Evolutionary conservation across 2,113 vertebrate species (phyloP).

Genomic region (Xerus inauris): DNA sequence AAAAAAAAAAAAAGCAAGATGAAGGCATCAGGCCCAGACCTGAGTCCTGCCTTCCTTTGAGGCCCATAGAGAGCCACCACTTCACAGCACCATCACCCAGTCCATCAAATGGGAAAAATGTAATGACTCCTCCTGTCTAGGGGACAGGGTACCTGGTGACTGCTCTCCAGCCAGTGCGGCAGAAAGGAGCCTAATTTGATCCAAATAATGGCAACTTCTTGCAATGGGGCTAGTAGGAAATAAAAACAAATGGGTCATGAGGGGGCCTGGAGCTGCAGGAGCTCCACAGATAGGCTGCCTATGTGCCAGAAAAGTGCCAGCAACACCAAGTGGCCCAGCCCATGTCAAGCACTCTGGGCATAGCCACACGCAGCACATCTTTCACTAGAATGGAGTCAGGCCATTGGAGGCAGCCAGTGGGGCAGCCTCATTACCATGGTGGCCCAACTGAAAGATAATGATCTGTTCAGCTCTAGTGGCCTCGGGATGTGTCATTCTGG

Average conservation of each 20-base stretch:
- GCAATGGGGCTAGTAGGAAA: background rate
- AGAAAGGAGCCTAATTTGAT: background rate
- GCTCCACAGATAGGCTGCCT: background rate
- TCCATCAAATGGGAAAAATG: accelerated
- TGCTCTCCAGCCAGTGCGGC: background rate
- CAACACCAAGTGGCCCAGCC: background rate
- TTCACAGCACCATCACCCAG: background rate
- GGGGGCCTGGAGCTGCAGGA: background rate
- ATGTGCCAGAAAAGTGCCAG: background rate
- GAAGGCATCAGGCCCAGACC: no score
- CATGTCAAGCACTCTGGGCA: background rate
- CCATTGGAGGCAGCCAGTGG: background rate
- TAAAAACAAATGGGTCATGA: background rate
- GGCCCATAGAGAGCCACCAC: accelerated
- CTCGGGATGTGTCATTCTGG: background rate
- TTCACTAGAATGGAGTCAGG: background rate
- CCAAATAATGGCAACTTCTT: background rate
- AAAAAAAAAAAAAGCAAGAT: background rate
- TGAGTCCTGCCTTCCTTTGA: background rate
- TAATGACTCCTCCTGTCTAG: background rate
- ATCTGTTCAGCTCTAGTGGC: background rate
- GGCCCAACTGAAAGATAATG: slow-evolving; percentile 31
- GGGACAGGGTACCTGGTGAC: background rate
- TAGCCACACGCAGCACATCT: accelerated
- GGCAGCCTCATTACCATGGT: slow-evolving; percentile 38